A percentile compares a stretch with the other conserved stretches of the same genome.
These are phyloP conservation scores for Eristalinus sepulchralis DNA, from an alignment of 2,888 invertebrate genomes.

Conservation along the genomic window DNA sequence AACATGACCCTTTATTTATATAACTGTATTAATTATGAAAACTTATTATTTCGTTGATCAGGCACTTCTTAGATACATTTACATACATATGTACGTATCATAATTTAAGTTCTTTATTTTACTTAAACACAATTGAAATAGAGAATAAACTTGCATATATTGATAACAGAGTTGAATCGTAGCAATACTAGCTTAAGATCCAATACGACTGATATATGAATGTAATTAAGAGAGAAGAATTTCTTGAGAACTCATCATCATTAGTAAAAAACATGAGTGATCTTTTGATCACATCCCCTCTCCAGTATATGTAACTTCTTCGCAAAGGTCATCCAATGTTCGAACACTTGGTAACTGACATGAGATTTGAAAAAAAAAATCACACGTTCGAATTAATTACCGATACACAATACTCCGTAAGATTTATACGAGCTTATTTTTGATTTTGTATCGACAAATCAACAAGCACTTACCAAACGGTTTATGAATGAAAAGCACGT, in stretches of 20 bases:
- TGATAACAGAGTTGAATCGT: too few relatives aligned
- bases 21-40: too few relatives aligned
- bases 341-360: neutral
- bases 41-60: too few relatives aligned
- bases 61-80: too few relatives aligned
- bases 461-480: neutral
- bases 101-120: too few relatives aligned
- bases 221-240: slow-evolving; percentile 12
- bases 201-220: slow-evolving; percentile 12
- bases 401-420: neutral
- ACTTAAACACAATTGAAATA: too few relatives aligned
- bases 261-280: slow-evolving; percentile 32
- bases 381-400: neutral
- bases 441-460: neutral
- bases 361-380: neutral
- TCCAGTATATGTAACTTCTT: neutral
- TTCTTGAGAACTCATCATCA: slow-evolving; percentile 39
- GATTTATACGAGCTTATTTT: neutral
- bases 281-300: slow-evolving; percentile 6
- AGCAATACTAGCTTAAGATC: neutral
- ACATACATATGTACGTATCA: too few relatives aligned
- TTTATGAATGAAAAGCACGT: slow-evolving; percentile 35
- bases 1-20: too few relatives aligned
- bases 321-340: slow-evolving; percentile 16
- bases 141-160: too few relatives aligned